phyloP scores from a whole-genome alignment of 2,797 vertebrate species.

The Phylloscopus collybita region DNA sequence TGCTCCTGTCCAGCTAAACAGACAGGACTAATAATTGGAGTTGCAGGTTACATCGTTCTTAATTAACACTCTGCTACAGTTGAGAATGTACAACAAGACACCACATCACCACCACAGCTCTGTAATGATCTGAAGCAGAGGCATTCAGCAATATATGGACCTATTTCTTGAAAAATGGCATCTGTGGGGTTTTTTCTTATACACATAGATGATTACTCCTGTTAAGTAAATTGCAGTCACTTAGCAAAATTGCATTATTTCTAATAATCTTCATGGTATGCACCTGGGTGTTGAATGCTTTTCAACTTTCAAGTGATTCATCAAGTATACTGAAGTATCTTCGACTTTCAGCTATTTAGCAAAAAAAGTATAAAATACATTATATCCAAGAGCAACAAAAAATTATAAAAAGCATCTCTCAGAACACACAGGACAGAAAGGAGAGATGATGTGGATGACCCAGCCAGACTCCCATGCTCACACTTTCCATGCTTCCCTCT shows the following conservation, averaged over 20 bases:
- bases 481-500: neutral
- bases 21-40: constrained; percentile 72
- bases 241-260: neutral
- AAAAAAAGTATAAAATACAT: neutral
- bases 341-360: neutral
- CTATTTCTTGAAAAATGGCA: constrained; percentile 8
- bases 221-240: neutral
- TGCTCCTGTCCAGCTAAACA: constrained; percentile 73
- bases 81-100: constrained; percentile 64
- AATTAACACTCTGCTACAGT: constrained; percentile 80
- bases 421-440: neutral
- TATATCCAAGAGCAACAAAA: neutral
- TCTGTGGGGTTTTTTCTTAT: constrained; percentile 21
- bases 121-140: constrained; percentile 54
- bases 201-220: neutral
- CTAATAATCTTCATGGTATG: neutral
- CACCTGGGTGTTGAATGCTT: neutral
- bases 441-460: fast-evolving
- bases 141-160: constrained; percentile 21
- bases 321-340: neutral
- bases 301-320: neutral
- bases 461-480: neutral
- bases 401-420: neutral
- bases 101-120: constrained; percentile 57
- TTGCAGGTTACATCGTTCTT: constrained; percentile 70